Base-by-base conservation (phyloP, 2,888 invertebrate genomes). In the Luperina nickerlii region DNA sequence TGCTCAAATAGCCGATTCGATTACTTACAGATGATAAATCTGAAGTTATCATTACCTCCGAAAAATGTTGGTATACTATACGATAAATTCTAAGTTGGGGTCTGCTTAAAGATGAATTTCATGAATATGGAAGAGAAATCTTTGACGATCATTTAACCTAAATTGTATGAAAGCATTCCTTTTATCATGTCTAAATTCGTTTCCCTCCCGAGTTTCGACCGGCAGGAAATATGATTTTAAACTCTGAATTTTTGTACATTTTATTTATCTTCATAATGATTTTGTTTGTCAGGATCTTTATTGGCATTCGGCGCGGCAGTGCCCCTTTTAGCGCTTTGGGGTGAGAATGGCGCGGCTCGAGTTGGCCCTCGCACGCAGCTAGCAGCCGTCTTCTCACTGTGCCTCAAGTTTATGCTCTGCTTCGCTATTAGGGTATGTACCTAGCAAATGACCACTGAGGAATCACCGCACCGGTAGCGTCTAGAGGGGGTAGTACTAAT, bases 361-460 rank as follows among this genome's bases (percentile, higher is more conserved):
- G 91, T 93, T 6, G 95, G 96, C 2, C 95, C 96, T 8, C 93
- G 96, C 42, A 93, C 96, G 11, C 96, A 96, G 82, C 90, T 96
- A 32, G 94, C 96, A 0, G 96, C 96, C 0, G 95, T 96, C 0
- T 97, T 97, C 93, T 92, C 95, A 0, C 87, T 96, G 48, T 94
- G 95, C 80, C 95, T 96, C 85, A 96, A 96, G 91, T 96, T 96
- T 83, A 88, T 91, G 24, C 93, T 97, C 15, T 96, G 96, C 82
- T 96, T 95, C 79, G 95, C 96, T 84, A 88, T 97, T 70, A 93
- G 96, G 92, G 96, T 96, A 90, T 86, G 94, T 71, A 65, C 24
- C 20, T 38, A 54, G 38, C 1, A 38, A 24, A 27, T 32, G 48
- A 27, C 20, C 38, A 66, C 24, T 38, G 38, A 24, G 13, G 24